These are phyloP conservation scores for Idaea biselata DNA, from an alignment of 2,888 invertebrate species.

Conservation along the genomic window DNA sequence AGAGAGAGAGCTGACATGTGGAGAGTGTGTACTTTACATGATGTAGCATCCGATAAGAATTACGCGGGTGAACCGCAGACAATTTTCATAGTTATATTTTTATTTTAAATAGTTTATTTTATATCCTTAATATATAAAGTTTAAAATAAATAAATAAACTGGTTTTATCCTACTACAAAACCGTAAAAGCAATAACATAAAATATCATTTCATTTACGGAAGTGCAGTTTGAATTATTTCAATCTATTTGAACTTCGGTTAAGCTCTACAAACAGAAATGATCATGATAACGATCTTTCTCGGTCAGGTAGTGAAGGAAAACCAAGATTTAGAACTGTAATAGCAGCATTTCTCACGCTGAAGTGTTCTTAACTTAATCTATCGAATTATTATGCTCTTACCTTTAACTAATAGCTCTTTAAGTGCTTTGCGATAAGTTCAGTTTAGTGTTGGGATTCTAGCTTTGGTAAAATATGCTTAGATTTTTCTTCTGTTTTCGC, in stretches of 20 bases:
- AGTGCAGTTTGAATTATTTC: neutral
- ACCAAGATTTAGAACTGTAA: neutral
- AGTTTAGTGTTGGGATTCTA: neutral
- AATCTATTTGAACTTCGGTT: neutral
- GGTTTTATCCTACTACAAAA: neutral
- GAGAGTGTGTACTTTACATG: no score
- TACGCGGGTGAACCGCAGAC: no score
- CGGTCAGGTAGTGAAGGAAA: neutral
- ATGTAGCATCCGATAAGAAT: no score
- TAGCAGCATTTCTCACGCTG: neutral
- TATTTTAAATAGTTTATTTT: no score
- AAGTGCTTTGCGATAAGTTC: neutral
- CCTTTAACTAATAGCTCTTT: neutral
- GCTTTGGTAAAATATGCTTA: neutral
- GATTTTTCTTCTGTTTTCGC: no score
- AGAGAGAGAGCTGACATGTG: no score
- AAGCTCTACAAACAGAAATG: neutral
- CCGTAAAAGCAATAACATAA: neutral
- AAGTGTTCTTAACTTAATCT: slow-evolving; percentile 1
- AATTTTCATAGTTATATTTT: no score
- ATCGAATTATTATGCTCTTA: neutral
- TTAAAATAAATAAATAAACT: neutral
- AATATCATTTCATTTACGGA: neutral
- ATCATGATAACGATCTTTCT: neutral
- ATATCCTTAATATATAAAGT: no score